phyloP scores from a whole-genome alignment of 2,797 vertebrate species.

The Simalia tracyae region DNA sequence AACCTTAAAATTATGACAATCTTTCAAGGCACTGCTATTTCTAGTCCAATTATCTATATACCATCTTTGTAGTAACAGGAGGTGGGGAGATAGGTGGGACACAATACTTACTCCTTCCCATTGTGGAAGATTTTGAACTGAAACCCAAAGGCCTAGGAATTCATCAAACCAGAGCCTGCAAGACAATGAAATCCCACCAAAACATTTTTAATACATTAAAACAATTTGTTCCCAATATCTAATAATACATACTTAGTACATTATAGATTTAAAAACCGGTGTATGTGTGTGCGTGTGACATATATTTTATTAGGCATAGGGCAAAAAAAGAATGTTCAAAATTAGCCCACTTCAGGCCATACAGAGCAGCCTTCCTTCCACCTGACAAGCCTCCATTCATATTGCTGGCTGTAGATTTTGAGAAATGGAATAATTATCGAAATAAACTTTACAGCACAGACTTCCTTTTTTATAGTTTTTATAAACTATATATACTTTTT shows the following conservation, averaged over 20 bases:
- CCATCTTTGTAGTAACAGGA: background rate
- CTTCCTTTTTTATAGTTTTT: background rate
- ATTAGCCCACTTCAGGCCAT: background rate
- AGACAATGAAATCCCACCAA: slow-evolving; percentile 38
- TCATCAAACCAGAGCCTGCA: slow-evolving; percentile 96
- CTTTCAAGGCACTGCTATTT: background rate
- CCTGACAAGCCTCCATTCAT: background rate
- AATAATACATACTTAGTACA: background rate
- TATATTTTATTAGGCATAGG: background rate
- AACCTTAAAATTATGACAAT: slow-evolving; percentile 12
- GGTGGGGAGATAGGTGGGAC: slow-evolving; percentile 3
- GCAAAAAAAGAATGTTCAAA: background rate
- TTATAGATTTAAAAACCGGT: background rate
- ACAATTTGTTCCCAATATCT: background rate
- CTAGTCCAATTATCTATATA: background rate
- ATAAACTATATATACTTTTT: too few species aligned
- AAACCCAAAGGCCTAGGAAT: slow-evolving; percentile 90
- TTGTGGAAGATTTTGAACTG: slow-evolving; percentile 95
- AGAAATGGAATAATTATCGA: background rate
- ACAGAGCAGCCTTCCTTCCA: background rate
- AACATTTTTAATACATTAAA: background rate
- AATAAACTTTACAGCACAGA: background rate
- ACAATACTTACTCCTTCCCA: slow-evolving; percentile 91
- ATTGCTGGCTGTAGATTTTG: background rate
- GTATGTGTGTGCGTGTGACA: background rate